Conservation (phyloP, 2,797 vertebrate species). For the Odontamblyopus lacepedii region DNA sequence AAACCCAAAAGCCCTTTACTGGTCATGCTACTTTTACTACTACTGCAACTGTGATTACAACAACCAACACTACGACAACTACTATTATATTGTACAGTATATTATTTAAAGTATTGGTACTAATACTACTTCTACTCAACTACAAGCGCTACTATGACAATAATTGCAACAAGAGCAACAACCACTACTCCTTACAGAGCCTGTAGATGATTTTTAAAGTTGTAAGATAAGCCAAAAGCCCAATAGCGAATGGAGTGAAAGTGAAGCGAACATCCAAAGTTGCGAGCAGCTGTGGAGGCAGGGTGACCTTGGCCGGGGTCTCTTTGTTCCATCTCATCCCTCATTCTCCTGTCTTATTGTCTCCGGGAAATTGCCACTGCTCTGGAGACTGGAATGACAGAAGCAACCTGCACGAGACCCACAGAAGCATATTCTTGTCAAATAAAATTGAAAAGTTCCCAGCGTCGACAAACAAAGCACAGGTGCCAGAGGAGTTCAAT, state of each 20-base stretch:
- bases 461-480: not conserved
- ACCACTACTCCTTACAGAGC: not conserved
- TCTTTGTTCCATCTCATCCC: not conserved
- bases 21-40: too few species aligned
- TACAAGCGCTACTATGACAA: not conserved
- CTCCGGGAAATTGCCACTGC: not conserved
- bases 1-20: too few species aligned
- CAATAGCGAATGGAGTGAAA: not conserved
- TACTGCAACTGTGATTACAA: too few species aligned
- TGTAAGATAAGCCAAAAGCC: not conserved
- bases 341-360: slow-evolving; percentile 3
- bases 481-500: not conserved
- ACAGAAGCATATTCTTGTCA: not conserved
- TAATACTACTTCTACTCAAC: not conserved
- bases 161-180: not conserved
- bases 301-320: not conserved
- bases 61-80: not conserved
- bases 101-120: too few species aligned
- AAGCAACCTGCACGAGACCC: not conserved
- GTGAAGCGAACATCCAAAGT: not conserved
- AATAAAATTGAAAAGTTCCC: not conserved
- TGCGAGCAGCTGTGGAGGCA: not conserved
- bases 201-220: not conserved
- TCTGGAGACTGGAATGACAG: not conserved
- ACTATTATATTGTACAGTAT: too few species aligned